A percentile compares a stretch with the other conserved stretches of the same genome.
Evolutionary conservation across 2,113 vertebrate species (phyloP).

Genomic region (Brachirus orientalis): DNA sequence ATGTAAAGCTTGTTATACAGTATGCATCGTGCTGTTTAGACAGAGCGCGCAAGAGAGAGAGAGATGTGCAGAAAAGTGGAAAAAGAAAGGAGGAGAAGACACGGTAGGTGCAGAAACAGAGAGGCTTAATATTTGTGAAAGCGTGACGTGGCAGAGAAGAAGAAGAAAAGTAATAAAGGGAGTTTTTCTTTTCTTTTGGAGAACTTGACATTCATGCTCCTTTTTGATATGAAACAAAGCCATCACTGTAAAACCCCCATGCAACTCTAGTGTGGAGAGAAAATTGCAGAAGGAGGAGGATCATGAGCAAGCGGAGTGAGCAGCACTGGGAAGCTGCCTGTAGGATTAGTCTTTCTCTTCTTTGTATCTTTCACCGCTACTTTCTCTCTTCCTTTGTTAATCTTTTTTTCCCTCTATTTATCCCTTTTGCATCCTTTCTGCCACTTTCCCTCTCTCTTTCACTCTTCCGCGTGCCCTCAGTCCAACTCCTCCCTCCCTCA

Average conservation of each 20-base stretch:
- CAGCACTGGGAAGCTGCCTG: constrained; percentile 49
- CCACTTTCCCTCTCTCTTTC: constrained; percentile 5
- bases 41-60: not conserved
- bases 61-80: not conserved
- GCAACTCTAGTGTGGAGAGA: constrained; percentile 49
- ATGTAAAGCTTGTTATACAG: constrained; percentile 51
- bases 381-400: constrained; percentile 42
- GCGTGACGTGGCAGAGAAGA: not conserved
- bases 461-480: constrained; percentile 10
- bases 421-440: constrained; percentile 23
- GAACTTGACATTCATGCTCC: constrained; percentile 61
- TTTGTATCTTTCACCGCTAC: constrained; percentile 48
- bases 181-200: not conserved
- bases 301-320: constrained; percentile 22
- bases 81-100: not conserved
- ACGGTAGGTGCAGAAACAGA: constrained; percentile 14
- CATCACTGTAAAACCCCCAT: constrained; percentile 63
- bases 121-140: constrained; percentile 7
- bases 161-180: not conserved
- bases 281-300: constrained; percentile 19
- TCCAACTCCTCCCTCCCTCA: not conserved
- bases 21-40: constrained; percentile 38
- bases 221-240: constrained; percentile 67
- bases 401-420: constrained; percentile 10
- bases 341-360: constrained; percentile 66